Evolutionary conservation across 2,797 vertebrate genomes (phyloP), one percentile per base, ranked within the genome.

Genomic region (Melanitta fusca): DNA sequence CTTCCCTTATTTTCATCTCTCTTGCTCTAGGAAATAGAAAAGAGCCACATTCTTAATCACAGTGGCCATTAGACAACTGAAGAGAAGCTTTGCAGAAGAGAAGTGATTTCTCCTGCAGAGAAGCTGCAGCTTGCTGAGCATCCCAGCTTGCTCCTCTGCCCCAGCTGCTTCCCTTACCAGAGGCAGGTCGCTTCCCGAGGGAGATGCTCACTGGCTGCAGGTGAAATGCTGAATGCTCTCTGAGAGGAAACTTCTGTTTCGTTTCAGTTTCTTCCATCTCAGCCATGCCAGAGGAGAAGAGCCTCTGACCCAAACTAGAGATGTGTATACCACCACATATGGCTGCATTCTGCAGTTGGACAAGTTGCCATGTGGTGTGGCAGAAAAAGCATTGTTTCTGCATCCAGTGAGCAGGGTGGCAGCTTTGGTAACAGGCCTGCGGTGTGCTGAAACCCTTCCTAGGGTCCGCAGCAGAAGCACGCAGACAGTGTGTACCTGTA

Each of bases 371-470:
- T 64, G 25, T 32, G 10, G 36, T 0, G 0, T 41, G 69, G 65
- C 45, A 80, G 72, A 41, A 74, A 25, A 34, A 65, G 27, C 49
- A 71, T 1, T 24, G 39, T 11, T 68, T 80, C 41, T 81, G 27
- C 30, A 28, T 64, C n/a, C 0, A 0, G 1, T 53, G 19, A 54
- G 36, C 57, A 85, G 19, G 0, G 0, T 32, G 41, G 28, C 10
- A 18, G 18, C 71, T 18, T 39, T 43, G 43, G 6, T 5, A 80
- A 28, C 30, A 78, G 69, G 65, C 71, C 74, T 80, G 68, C 74
- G 72, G 22, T 34, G 72, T 66, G 34, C 58, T 70, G 60, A n/a
- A 77, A 3, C 38, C 45, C 66, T 80, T 25, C 36, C 25, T 45
- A n/a, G 38, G 6, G 7, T 58, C 58, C 2, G 1, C 18, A 47